Conservation (phyloP, 2,888 invertebrate species). For the Calephelis perditalis region DNA sequence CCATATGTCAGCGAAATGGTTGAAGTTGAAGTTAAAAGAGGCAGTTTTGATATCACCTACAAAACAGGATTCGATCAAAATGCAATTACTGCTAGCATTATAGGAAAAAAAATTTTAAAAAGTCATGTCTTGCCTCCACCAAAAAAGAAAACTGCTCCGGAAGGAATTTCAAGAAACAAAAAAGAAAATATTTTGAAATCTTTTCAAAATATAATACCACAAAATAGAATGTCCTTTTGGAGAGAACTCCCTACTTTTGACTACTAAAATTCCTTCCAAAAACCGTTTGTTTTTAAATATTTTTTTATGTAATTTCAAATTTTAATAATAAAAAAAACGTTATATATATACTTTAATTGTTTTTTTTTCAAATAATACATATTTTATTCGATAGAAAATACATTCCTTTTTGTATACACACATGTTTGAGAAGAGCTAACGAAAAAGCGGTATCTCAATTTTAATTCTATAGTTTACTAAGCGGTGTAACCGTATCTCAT, state of each 20-base stretch:
- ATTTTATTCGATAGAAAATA: constrained; percentile 20
- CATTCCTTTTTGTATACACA: constrained; percentile 21
- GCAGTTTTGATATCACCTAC: constrained; percentile 23
- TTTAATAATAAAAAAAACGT: constrained; percentile 6
- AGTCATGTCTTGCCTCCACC: constrained; percentile 18
- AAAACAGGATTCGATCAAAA: constrained; percentile 24
- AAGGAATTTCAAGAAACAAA: constrained; percentile 17
- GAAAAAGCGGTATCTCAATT: constrained; percentile 22
- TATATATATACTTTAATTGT: constrained; percentile 18
- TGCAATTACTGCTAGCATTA: constrained; percentile 24
- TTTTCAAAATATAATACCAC: constrained; percentile 20
- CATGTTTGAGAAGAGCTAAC: constrained; percentile 17
- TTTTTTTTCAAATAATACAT: constrained; percentile 19
- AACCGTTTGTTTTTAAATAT: constrained; percentile 6
- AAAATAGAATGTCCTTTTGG: constrained; percentile 24
- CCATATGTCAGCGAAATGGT: constrained; percentile 25
- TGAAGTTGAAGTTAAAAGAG: constrained; percentile 24
- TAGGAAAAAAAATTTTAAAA: constrained; percentile 24
- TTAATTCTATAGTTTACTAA: constrained; percentile 23
- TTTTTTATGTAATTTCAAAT: neutral
- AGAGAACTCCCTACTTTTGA: constrained; percentile 21
- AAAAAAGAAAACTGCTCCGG: constrained; percentile 6
- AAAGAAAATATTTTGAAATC: constrained; percentile 21
- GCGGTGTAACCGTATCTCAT: constrained; percentile 22
- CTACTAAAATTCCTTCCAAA: constrained; percentile 6